Evolutionary conservation across 2,113 vertebrate genomes (phyloP).

Genomic region (Cavia porcellus): DNA sequence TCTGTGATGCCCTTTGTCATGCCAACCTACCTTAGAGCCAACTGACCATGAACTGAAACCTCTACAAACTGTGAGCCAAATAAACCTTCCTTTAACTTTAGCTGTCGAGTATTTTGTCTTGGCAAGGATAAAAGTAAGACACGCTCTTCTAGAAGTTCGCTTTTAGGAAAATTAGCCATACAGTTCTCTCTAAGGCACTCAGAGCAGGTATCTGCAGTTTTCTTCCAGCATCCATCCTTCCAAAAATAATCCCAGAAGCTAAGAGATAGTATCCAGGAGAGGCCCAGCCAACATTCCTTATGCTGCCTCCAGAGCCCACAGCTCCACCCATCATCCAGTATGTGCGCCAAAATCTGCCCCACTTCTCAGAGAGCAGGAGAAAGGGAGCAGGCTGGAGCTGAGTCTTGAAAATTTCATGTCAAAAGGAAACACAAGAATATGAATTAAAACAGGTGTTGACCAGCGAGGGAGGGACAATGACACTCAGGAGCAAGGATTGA

Average conservation of each 20-base stretch:
- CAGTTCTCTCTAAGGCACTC: not conserved
- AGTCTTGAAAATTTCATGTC: not conserved
- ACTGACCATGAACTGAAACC: not conserved
- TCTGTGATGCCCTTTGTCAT: not conserved
- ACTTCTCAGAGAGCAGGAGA: not conserved
- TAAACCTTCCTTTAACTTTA: not conserved
- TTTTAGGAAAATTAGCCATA: not conserved
- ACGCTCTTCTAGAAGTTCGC: not conserved
- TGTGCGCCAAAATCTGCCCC: not conserved
- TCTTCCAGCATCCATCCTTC: not conserved
- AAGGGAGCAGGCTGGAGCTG: not conserved
- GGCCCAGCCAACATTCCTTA: not conserved
- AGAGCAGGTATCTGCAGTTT: not conserved
- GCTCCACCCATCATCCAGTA: not conserved
- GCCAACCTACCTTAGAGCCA: not conserved
- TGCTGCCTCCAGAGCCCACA: not conserved
- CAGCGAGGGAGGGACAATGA: not conserved
- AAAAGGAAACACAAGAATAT: not conserved
- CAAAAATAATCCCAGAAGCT: conserved; percentile 28
- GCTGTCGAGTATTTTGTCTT: not conserved
- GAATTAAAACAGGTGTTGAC: not conserved
- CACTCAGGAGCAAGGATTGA: not conserved
- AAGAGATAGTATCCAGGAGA: not conserved
- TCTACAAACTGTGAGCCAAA: not conserved
- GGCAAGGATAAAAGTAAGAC: not conserved